A percentile compares a stretch with the other conserved stretches of the same genome.
Conservation (phyloP, 1,140 invertebrate genomes). For the fruit fly (Drosophila melanogaster) region Release_6_plus_ISO1_MT NT_033779.5:7501-8000, state of each 20-base stretch:
- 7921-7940: not conserved
- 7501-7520: too few relatives aligned
- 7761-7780: not conserved
- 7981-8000: conserved; percentile 51
- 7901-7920: conserved; percentile 21
- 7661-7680: conserved; percentile 5
- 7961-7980: conserved; percentile 29
- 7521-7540: too few relatives aligned
- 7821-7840: conserved; percentile 2
- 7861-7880: conserved; percentile 62
- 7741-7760: conserved; percentile 26
- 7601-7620: conserved; percentile 77
- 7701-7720: conserved; percentile 43
- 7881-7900: conserved; percentile 51
- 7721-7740: conserved; percentile 47
- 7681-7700: conserved; percentile 10
- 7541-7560: too few relatives aligned
- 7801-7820: conserved; percentile 42
- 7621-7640: conserved; percentile 74
- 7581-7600: conserved; percentile 19
- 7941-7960: not conserved
- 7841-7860: conserved; percentile 7
- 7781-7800: conserved; percentile 31
- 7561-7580: not conserved
- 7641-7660: conserved; percentile 60